These are phyloP conservation scores for Drosophila flavopinicola DNA, from an alignment of 2,888 invertebrate species.

Conservation along the genomic window DNA sequence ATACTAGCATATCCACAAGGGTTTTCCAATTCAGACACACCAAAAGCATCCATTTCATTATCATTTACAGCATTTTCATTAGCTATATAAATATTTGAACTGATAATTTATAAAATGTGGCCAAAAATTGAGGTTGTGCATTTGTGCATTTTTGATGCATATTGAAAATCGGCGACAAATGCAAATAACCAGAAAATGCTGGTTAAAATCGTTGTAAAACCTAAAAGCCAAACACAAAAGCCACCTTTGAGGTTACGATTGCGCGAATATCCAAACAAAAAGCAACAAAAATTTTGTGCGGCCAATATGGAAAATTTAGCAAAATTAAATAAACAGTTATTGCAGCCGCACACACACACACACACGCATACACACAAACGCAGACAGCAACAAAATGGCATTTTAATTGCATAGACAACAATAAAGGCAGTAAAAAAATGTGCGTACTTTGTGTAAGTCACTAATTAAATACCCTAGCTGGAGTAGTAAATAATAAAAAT, in stretches of 20 bases:
- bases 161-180: slow-evolving; percentile 48
- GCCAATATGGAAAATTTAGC: slow-evolving; percentile 59
- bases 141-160: slow-evolving; percentile 21
- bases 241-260: slow-evolving; percentile 73
- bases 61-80: slow-evolving; percentile 5
- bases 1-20: not conserved
- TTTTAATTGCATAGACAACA: slow-evolving; percentile 68
- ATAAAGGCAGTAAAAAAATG: slow-evolving; percentile 15
- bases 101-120: slow-evolving; percentile 49
- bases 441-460: not conserved
- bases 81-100: slow-evolving; percentile 1
- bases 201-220: slow-evolving; percentile 60
- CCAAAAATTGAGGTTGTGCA: slow-evolving; percentile 59
- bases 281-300: slow-evolving; percentile 42
- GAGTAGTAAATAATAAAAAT: not conserved
- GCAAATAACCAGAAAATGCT: slow-evolving; percentile 51
- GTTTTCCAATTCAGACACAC: not conserved
- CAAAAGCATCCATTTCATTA: not conserved
- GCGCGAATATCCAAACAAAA: slow-evolving; percentile 51
- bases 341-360: slow-evolving; percentile 24
- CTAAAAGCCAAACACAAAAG: slow-evolving; percentile 74
- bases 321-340: slow-evolving; percentile 63
- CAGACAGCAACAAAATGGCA: slow-evolving; percentile 52
- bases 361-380: slow-evolving; percentile 5
- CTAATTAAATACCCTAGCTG: slow-evolving; percentile 25